Evolutionary conservation across 2,888 invertebrate species (phyloP), one percentile per base, ranked within the genome.

Genomic region (Elysia crispata): DNA sequence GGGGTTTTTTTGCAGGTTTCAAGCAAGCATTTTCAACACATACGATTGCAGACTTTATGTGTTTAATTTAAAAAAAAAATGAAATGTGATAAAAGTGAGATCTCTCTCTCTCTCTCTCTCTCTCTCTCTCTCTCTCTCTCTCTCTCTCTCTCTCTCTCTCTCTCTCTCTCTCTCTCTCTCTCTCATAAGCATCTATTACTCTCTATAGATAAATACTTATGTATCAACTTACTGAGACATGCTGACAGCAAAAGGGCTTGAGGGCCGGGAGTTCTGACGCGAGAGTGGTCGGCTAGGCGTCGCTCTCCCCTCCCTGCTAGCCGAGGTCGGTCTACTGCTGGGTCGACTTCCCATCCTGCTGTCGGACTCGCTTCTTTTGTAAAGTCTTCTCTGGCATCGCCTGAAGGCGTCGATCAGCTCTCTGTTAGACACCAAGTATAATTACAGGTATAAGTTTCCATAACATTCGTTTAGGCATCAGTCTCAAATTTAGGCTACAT

Each of bases 381-480:
- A 25, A 8, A 25, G 28, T n/a, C 50, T 73, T 11, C 73, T 49
- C 73, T 49, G 49, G 54, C 25, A 73, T 1, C 54, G 50, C 3
- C 73, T 50, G 25, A 23, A 73, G 11, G 73, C 73, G 50, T 73
- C 73, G 15, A 73, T 30, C 11, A 73, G 28, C 41, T 73, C 73
- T 6, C 73, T 73, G 73, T 1, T 23, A 30, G 28, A n/a, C 15
- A 13, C 15, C n/a, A n/a, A n/a, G n/a, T n/a, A n/a, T n/a, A n/a
- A n/a, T n/a, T n/a, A n/a, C n/a, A n/a, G 31, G 11, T 60, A 54
- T 20, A 20, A 54, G 13, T 13, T 15, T 13, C 13, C 54, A 54
- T 54, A 54, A 54, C 54, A 54, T 54, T 54, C 13, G 54, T 54
- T 15, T 54, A 15, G 13, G 20, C 54, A 20, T 54, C 13, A 54